A percentile compares a stretch with the other conserved stretches of the same genome.
Evolutionary conservation across 2,888 invertebrate species (phyloP).

Genomic region (Tetragnatha montana): DNA sequence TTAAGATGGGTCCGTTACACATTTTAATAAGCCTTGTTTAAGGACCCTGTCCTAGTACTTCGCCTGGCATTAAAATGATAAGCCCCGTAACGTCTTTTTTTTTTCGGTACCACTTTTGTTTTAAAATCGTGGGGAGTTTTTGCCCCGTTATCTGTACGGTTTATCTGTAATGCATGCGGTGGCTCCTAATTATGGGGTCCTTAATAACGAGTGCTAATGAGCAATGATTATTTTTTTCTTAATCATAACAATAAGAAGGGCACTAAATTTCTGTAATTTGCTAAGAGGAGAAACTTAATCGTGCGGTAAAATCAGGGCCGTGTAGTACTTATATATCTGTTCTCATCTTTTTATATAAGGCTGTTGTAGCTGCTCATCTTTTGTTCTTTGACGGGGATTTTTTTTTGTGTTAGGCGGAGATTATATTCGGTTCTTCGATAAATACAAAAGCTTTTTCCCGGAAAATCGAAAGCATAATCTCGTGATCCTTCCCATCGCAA

Average conservation of each 20-base stretch:
- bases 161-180: conserved; percentile 61
- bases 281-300: neutral
- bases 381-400: neutral
- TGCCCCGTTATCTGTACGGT: conserved; percentile 39
- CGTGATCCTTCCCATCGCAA: neutral
- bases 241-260: neutral
- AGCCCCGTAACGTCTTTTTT: conserved; percentile 20
- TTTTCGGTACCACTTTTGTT: conserved; percentile 7
- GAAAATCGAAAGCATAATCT: neutral
- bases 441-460: neutral
- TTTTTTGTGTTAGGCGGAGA: neutral
- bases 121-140: conserved; percentile 13
- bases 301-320: neutral
- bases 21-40: conserved; percentile 44
- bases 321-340: neutral
- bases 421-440: neutral
- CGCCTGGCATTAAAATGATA: conserved; percentile 41
- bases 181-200: conserved; percentile 43
- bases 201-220: conserved; percentile 47
- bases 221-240: conserved; percentile 21
- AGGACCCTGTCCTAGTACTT: conserved; percentile 4
- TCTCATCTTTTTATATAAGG: neutral
- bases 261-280: conserved; percentile 1
- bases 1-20: conserved; percentile 12
- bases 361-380: neutral